A percentile compares a stretch with the other conserved stretches of the same genome.
phyloP scores from a whole-genome alignment of 2,113 vertebrate genomes.

The Oxyura jamaicensis region DNA sequence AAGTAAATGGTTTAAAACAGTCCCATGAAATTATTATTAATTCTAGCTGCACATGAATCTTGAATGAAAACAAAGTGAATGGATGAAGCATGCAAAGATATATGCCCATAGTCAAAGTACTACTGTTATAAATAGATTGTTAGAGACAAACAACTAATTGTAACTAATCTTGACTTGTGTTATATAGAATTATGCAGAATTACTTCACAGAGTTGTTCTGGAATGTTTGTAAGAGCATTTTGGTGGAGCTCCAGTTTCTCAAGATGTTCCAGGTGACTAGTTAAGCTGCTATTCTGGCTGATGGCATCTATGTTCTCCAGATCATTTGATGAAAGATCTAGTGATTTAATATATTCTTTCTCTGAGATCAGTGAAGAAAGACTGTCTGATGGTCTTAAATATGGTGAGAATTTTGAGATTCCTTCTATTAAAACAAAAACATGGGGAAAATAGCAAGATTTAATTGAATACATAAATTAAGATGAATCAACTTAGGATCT shows the following conservation, averaged over 20 bases:
- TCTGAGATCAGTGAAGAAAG: constrained; percentile 78
- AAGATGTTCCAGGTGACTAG: constrained; percentile 84
- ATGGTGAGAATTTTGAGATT: constrained; percentile 65
- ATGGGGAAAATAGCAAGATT: neutral
- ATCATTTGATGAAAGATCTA: constrained; percentile 95
- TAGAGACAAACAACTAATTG: neutral
- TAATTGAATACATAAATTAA: neutral
- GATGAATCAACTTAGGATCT: neutral
- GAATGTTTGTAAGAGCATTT: constrained; percentile 86
- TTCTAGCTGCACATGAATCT: neutral
- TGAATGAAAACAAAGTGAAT: neutral
- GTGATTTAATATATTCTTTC: constrained; percentile 85
- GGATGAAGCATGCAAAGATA: neutral
- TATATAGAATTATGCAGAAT: constrained; percentile 24
- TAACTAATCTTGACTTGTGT: neutral
- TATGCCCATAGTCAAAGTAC: neutral
- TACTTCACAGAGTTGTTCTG: constrained; percentile 89
- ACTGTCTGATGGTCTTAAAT: constrained; percentile 75
- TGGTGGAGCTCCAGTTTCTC: constrained; percentile 90
- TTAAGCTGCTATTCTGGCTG: constrained; percentile 78
- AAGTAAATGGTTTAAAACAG: neutral
- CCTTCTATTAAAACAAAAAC: constrained; percentile 65
- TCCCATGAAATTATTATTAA: neutral
- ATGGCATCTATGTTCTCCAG: constrained; percentile 86
- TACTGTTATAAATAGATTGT: neutral